phyloP scores from a whole-genome alignment of 2,797 vertebrate genomes.

The Hippoglossus hippoglossus region DNA sequence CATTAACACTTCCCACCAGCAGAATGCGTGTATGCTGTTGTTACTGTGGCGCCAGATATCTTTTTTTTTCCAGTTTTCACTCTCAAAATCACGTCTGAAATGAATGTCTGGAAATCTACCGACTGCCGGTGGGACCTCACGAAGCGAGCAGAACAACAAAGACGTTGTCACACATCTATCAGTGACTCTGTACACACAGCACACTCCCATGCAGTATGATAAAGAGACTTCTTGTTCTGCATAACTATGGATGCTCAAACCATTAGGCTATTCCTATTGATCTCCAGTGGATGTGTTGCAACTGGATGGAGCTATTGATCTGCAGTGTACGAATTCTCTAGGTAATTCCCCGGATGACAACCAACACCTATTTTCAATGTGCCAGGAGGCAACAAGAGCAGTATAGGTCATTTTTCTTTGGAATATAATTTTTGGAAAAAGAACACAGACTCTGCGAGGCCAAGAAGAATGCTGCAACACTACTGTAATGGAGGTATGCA shows the following conservation, averaged over 20 bases:
- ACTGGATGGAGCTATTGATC: constrained; percentile 67
- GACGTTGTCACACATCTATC: constrained; percentile 3
- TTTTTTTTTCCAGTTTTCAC: neutral
- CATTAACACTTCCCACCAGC: constrained; percentile 63
- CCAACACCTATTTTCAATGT: constrained; percentile 48
- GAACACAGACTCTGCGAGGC: constrained; percentile 15
- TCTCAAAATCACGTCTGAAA: constrained; percentile 3
- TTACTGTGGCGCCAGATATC: neutral
- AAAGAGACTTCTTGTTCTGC: neutral
- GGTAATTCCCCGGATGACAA: constrained; percentile 63
- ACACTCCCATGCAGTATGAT: neutral
- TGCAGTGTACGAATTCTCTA: constrained; percentile 44
- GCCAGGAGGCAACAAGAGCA: constrained; percentile 15
- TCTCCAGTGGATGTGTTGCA: constrained; percentile 57
- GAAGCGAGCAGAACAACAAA: constrained; percentile 3
- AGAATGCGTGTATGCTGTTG: constrained; percentile 29
- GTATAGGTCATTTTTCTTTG: constrained; percentile 32
- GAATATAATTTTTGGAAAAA: constrained; percentile 14
- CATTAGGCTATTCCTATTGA: constrained; percentile 60
- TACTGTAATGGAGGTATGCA: constrained; percentile 30
- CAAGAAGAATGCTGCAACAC: constrained; percentile 8
- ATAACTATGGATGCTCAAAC: constrained; percentile 26
- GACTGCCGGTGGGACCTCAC: constrained; percentile 3
- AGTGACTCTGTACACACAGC: neutral
- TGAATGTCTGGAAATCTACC: neutral